A percentile compares a stretch with the other conserved stretches of the same genome.
phyloP scores from a whole-genome alignment of 2,113 vertebrate species.

The Megaptera novaeangliae region DNA sequence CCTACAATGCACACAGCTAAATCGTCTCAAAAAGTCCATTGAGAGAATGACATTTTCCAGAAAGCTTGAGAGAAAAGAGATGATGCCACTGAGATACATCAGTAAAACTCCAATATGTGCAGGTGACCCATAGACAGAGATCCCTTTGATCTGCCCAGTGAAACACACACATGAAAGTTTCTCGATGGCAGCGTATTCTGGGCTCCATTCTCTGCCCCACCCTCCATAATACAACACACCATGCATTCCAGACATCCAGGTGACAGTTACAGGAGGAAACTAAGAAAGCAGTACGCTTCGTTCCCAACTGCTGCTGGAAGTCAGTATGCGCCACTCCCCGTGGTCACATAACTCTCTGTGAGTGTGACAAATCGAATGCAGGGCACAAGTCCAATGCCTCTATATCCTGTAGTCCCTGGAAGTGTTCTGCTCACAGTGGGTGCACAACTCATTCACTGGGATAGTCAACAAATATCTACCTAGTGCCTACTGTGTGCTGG shows the following conservation, averaged over 20 bases:
- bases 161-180: background rate
- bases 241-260: background rate
- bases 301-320: background rate
- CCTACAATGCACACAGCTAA: background rate
- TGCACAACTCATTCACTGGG: background rate
- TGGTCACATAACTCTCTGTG: background rate
- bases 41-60: slow-evolving; percentile 52
- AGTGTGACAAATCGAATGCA: background rate
- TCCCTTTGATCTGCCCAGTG: background rate
- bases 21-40: slow-evolving; percentile 26
- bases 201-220: background rate
- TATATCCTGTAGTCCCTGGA: background rate
- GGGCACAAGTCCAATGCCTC: background rate
- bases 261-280: background rate
- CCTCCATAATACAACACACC: background rate
- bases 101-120: background rate
- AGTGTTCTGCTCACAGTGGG: background rate
- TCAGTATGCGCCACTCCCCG: background rate
- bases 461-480: background rate
- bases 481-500: background rate
- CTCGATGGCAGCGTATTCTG: background rate
- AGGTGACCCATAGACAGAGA: background rate
- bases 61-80: slow-evolving; percentile 42
- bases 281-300: background rate
- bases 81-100: background rate